Evolutionary conservation across 2,113 vertebrate genomes (phyloP).

Genomic region (Phoxinus phoxinus): DNA sequence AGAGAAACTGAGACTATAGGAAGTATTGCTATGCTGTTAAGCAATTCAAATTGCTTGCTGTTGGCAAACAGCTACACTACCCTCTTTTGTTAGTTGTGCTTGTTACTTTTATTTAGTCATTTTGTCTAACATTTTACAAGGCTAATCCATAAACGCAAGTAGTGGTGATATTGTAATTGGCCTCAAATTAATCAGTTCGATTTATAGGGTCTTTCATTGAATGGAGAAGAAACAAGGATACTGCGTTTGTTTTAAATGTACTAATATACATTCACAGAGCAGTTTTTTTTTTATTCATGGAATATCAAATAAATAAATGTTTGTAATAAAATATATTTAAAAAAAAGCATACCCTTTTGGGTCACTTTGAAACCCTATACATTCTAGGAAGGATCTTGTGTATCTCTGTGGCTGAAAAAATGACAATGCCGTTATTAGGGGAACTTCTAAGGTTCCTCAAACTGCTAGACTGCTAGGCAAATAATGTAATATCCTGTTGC

Average conservation of each 20-base stretch:
- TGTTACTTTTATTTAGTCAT: neutral
- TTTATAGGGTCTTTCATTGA: neutral
- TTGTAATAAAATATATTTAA: neutral
- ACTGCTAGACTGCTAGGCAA: neutral
- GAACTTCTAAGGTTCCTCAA: neutral
- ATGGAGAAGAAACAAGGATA: neutral
- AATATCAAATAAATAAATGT: neutral
- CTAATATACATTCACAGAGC: neutral
- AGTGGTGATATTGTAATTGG: conserved; percentile 17
- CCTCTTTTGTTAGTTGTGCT: neutral
- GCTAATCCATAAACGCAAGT: conserved; percentile 40
- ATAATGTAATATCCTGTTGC: conserved; percentile 25
- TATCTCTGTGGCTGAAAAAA: neutral
- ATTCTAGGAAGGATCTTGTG: neutral
- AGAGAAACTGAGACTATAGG: conserved; percentile 9
- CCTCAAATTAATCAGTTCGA: conserved; percentile 3
- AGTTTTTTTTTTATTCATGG: neutral
- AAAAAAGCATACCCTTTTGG: neutral
- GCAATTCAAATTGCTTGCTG: neutral
- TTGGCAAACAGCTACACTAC: neutral
- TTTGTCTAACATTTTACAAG: neutral
- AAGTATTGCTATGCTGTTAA: neutral
- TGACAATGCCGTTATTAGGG: neutral
- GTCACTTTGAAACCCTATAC: neutral
- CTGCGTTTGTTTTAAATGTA: neutral